Base-by-base conservation (phyloP, 1,140 invertebrate species). In the Meloidogyne exigua region DNA sequence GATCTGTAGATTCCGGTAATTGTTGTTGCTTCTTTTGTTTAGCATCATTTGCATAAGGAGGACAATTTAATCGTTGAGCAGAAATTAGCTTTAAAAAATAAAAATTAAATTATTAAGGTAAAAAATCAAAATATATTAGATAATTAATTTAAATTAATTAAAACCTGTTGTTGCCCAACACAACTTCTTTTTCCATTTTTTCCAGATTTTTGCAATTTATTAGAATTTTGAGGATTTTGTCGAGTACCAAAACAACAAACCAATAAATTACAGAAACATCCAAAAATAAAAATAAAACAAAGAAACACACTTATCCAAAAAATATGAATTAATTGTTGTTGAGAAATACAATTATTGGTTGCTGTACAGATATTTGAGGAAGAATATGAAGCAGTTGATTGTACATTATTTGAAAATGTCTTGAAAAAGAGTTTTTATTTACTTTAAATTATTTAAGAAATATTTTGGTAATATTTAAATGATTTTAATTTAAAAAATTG, bases 171-270 rank as follows among this genome's bases (percentile, higher is more conserved):
- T 49, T 15, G 11, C 3, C 44, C 49, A 57, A 57, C 13, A 57
- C 49, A n/a, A 57, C 18, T 57, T 57, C 49, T n/a, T 57, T 57
- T 57, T n/a, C 49, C 49, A n/a, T 10, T 4, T n/a, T 57, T 57
- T 57, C 13, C 49, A 57, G n/a, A 57, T 57, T 57, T 57, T 57
- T 57, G 18, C 4, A 18, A 57, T 57, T 57, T 57, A 4, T n/a
- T n/a, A 57, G 49, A 57, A 57, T 57, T 32, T 49, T 49, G 49
- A 57, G 0, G 4, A 57, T 57, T 49, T 18, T 10, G 18, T 57
- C 49, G 18, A 57, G n/a, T 57, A n/a, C 49, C 49, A 57, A 57
- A 57, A 57, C 49, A 57, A 57, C 49, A 57, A 57, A 57, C 49
- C 7, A 57, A 57, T 57, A 57, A 57, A 57, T 57, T 57, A 57